These are phyloP conservation scores for Pimpla rufipes DNA, from an alignment of 2,888 invertebrate genomes.

Conservation along the genomic window DNA sequence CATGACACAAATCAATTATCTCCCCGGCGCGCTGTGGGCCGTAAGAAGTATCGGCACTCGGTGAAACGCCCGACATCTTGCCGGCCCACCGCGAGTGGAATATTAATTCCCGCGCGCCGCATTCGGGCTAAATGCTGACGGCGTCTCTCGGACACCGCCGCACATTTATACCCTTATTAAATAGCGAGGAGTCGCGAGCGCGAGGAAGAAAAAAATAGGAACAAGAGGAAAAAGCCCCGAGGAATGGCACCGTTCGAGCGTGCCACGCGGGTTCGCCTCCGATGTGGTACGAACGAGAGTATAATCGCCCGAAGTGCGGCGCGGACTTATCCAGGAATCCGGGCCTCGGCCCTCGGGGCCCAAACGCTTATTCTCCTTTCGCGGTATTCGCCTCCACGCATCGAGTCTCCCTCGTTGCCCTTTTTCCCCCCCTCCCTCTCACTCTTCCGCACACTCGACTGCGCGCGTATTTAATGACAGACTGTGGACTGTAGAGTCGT, in stretches of 20 bases:
- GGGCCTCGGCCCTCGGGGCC: slow-evolving; percentile 23
- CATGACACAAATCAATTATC: slow-evolving; percentile 33
- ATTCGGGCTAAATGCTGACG: slow-evolving; percentile 6
- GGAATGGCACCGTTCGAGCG: slow-evolving; percentile 10
- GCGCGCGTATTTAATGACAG: slow-evolving; percentile 66
- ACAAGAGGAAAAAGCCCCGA: background rate
- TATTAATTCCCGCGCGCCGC: slow-evolving; percentile 7
- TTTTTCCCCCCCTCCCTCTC: background rate
- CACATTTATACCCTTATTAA: slow-evolving; percentile 6
- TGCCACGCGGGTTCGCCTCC: background rate
- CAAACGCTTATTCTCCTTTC: slow-evolving; percentile 37
- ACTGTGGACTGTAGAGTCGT: slow-evolving; percentile 53
- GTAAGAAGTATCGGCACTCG: slow-evolving; percentile 27
- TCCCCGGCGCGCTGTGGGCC: background rate
- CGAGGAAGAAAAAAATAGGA: background rate
- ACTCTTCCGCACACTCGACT: slow-evolving; percentile 43
- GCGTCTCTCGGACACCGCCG: background rate
- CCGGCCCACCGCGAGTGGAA: slow-evolving; percentile 18
- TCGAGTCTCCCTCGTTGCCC: slow-evolving; percentile 15
- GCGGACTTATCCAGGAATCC: slow-evolving; percentile 47
- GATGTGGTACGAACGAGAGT: slow-evolving; percentile 15
- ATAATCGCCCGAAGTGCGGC: slow-evolving; percentile 28
- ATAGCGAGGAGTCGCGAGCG: background rate
- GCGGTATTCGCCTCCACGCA: slow-evolving; percentile 57
- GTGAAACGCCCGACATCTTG: slow-evolving; percentile 16